A percentile compares a stretch with the other conserved stretches of the same genome.
Evolutionary conservation across 1,140 invertebrate genomes (phyloP).

Genomic region (Parapsyche elsis): DNA sequence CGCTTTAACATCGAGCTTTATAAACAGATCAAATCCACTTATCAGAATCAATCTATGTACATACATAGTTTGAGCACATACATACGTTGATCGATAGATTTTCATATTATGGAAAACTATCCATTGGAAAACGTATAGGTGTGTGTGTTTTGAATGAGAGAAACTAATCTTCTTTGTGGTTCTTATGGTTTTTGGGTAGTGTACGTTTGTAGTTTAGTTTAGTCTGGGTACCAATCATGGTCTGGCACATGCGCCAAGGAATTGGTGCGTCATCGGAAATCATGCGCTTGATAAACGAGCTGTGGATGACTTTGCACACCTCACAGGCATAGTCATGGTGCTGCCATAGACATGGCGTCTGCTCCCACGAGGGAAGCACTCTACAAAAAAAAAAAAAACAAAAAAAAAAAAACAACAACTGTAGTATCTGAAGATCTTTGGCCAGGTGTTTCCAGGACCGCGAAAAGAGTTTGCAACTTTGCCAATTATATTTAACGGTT

Average conservation of each 20-base stretch:
- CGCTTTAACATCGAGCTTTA: conserved; percentile 27
- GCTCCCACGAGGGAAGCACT: conserved; percentile 33
- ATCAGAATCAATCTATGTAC: no score
- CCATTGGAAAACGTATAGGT: no score
- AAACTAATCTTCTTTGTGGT: no score
- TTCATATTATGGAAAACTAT: no score
- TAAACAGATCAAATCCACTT: conserved; percentile 1
- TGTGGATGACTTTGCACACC: conserved; percentile 42
- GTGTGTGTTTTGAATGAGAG: no score
- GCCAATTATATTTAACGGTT: no score
- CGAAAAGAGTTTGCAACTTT: no score
- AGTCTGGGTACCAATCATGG: background rate
- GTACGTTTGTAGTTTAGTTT: no score
- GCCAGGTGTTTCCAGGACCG: background rate
- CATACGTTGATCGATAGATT: no score
- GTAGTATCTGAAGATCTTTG: background rate
- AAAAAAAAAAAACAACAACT: background rate
- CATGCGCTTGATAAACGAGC: conserved; percentile 49
- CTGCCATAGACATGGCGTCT: conserved; percentile 23
- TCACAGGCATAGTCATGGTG: background rate
- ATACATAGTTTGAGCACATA: no score
- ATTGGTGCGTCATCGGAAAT: conserved; percentile 50
- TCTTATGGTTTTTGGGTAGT: no score
- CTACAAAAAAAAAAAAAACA: background rate
- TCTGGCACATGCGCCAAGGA: conserved; percentile 40